A percentile compares a stretch with the other conserved stretches of the same genome.
Conservation (phyloP, 64 coral and sea anemone genomes). For the Dendrophyllia cribrosa region DNA sequence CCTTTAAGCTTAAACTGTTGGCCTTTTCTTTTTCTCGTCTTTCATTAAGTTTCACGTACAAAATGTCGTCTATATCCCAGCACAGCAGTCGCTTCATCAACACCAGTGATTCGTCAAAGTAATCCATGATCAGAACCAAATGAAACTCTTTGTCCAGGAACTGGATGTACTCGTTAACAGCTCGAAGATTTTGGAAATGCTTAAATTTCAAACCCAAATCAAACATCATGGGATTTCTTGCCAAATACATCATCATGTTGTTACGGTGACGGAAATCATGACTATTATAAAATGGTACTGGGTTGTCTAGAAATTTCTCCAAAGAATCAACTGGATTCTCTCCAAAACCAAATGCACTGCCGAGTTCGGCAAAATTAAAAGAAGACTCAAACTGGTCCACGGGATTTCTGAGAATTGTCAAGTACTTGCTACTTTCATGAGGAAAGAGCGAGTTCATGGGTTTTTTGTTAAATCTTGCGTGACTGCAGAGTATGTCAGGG, state of each 20-base stretch:
- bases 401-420: conserved; percentile 81
- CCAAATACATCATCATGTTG: not conserved
- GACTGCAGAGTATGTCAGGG: conserved; percentile 87
- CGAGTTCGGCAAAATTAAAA: conserved; percentile 70
- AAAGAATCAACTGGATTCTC: not conserved
- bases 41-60: conserved; percentile 80
- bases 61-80: conserved; percentile 76
- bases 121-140: conserved; percentile 80
- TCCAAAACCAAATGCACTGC: conserved; percentile 27
- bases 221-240: conserved; percentile 37
- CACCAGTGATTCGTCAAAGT: conserved; percentile 84
- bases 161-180: conserved; percentile 52
- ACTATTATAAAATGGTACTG: too few species aligned
- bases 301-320: conserved; percentile 4
- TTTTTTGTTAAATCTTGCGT: conserved; percentile 69
- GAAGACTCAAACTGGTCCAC: conserved; percentile 58
- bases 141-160: conserved; percentile 70
- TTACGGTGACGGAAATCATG: not conserved
- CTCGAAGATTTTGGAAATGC: conserved; percentile 8
- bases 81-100: conserved; percentile 75
- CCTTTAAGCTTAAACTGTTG: conserved; percentile 2
- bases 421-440: conserved; percentile 26
- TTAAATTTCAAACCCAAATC: conserved; percentile 18
- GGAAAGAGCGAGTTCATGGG: conserved; percentile 67
- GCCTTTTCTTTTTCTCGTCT: not conserved